Base-by-base conservation (phyloP, 2,797 vertebrate genomes). In the Kryptolebias ocellatus region DNA sequence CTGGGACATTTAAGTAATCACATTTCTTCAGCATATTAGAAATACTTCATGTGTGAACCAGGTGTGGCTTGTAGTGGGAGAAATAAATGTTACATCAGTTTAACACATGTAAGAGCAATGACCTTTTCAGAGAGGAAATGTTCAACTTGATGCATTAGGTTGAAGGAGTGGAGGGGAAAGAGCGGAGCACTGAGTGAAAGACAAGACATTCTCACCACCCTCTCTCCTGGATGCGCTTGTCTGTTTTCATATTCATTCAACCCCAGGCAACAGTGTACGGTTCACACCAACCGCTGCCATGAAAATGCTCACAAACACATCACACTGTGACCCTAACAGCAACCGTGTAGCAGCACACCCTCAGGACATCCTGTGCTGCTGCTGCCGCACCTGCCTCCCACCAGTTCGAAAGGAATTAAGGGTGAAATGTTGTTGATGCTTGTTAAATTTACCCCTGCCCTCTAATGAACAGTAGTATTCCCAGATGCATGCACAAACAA, bases 41-140 rank as follows among this genome's bases (percentile, higher is more conserved):
- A 65, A 62, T 52, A 50, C 28, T 55, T 68, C 49, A 80, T 34
- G 44, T 69, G 64, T 73, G 53, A 85, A 63, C 45, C 34, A 53
- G 27, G 46, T 44, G 42, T 57, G 66, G 42, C 64, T 53, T 55
- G 53, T 39, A 42, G 46, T 16, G 50, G 2, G 16, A 66, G 53
- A 50, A 11, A 42, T 12, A 12, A 74, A 28, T 24, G 63, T 50
- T 47, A 61, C 70, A 77, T 60, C 42, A 42, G 39, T 56, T 75
- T 58, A 80, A 84, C 83, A 84, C 74, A 8, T 87, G 82, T 84
- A 74, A 69, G 58, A 71, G 59, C 9, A 5, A 64, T 84, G 85
- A 91, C 89, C 84, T 90, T 90, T 84, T 78, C 80, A 80, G 18
- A 15, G 24, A 55, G 57, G 54, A 70, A 80, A 78, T 59, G 20